Evolutionary conservation across 2,113 vertebrate species (phyloP).

Genomic region (Polypterus bichir): DNA sequence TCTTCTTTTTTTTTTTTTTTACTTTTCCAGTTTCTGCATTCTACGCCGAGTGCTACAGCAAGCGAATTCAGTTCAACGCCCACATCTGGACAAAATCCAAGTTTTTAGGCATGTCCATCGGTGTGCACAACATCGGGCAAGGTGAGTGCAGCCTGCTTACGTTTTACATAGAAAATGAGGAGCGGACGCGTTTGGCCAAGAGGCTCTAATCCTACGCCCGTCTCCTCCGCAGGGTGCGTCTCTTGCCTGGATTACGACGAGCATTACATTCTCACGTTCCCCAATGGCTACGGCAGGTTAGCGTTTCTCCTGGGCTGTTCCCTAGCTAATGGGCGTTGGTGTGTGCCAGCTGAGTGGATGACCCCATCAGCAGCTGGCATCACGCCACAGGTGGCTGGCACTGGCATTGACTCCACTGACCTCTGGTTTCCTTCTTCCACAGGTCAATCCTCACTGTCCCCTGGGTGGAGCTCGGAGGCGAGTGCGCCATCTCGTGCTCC

Average conservation of each 20-base stretch:
- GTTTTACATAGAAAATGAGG: too few species aligned
- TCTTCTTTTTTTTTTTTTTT: not conserved
- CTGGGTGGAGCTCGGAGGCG: constrained; percentile 96
- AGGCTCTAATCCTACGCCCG: too few species aligned
- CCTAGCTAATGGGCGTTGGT: too few species aligned
- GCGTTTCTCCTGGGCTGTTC: constrained; percentile 16
- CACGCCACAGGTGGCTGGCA: too few species aligned
- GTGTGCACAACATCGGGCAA: constrained; percentile 97
- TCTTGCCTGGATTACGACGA: constrained; percentile 92
- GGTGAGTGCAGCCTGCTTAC: constrained; percentile 42
- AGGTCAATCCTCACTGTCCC: constrained; percentile 98
- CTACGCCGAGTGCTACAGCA: constrained; percentile 87
- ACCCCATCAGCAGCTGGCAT: too few species aligned
- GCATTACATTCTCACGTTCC: constrained; percentile 95
- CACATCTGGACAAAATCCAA: constrained; percentile 99
- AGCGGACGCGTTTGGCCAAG: too few species aligned
- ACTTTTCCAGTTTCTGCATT: constrained; percentile 83
- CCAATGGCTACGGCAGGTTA: constrained; percentile 94
- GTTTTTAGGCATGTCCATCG: constrained; percentile 96
- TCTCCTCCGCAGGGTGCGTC: constrained; percentile 68
- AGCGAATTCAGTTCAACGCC: constrained; percentile 97
- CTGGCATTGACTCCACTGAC: not conserved
- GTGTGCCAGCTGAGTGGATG: too few species aligned
- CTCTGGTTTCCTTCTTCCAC: constrained; percentile 18
- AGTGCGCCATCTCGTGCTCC: constrained; percentile 89